A percentile compares a stretch with the other conserved stretches of the same genome.
Evolutionary conservation across 64 coral and sea anemone species (phyloP).

Genomic region (Hydrozoanthus tunicans): DNA sequence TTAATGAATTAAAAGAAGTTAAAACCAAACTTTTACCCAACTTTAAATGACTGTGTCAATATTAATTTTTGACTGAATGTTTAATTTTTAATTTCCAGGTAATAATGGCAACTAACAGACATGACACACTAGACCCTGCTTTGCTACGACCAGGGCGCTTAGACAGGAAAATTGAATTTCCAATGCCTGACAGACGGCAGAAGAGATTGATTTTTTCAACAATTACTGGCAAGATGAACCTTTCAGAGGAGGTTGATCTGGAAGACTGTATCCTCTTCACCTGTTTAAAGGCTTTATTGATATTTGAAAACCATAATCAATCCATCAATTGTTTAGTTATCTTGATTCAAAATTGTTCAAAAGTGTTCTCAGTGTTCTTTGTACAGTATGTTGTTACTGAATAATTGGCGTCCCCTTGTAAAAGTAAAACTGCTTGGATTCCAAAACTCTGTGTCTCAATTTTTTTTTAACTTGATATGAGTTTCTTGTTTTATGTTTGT

Average conservation of each 20-base stretch:
- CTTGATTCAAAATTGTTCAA: too few species aligned
- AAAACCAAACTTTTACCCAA: too few species aligned
- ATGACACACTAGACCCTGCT: conserved; percentile 96
- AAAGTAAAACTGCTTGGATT: too few species aligned
- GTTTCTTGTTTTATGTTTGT: background rate
- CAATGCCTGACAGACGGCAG: conserved; percentile 97
- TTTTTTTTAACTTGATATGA: background rate
- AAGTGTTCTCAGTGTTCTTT: too few species aligned
- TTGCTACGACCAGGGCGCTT: conserved; percentile 90
- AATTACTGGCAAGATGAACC: conserved; percentile 97
- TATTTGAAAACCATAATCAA: background rate
- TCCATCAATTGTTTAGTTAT: background rate
- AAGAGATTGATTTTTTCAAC: conserved; percentile 98
- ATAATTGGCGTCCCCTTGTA: too few species aligned
- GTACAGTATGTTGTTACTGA: too few species aligned
- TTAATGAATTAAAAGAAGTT: too few species aligned
- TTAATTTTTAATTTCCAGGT: conserved; percentile 49
- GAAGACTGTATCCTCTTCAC: conserved; percentile 98
- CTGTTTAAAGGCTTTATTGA: background rate
- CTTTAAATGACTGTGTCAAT: too few species aligned
- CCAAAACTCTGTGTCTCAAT: background rate
- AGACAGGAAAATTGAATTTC: conserved; percentile 98
- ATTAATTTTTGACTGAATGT: background rate
- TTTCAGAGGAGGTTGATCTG: conserved; percentile 96
- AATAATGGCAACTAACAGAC: conserved; percentile 99